A percentile compares a stretch with the other conserved stretches of the same genome.
Evolutionary conservation across 2,797 vertebrate genomes (phyloP).

Genomic region (Alfaro cultratus): DNA sequence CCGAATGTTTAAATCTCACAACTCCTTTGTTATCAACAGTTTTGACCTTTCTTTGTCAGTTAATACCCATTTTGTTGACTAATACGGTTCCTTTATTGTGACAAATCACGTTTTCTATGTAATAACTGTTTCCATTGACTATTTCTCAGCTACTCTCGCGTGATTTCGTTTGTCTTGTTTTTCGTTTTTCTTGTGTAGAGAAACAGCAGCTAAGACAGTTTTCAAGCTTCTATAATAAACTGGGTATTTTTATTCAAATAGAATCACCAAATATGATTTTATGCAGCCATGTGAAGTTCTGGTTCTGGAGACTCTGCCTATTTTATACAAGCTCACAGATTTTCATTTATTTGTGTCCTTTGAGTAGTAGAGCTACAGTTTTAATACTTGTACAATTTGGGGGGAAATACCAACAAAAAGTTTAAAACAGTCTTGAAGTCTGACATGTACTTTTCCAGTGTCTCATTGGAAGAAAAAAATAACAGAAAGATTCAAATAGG

Average conservation of each 20-base stretch:
- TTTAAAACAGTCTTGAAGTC: neutral
- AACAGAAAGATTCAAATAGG: neutral
- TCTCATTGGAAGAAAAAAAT: neutral
- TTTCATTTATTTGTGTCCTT: neutral
- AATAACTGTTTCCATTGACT: constrained; percentile 10
- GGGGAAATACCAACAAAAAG: neutral
- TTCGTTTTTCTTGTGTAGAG: neutral
- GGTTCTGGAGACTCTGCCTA: neutral
- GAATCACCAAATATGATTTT: neutral
- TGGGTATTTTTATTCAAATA: neutral
- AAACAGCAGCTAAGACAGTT: neutral
- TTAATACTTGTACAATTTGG: neutral
- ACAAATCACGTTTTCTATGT: constrained; percentile 2
- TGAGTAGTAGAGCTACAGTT: neutral
- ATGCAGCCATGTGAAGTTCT: neutral
- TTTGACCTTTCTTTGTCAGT: neutral
- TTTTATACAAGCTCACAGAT: neutral
- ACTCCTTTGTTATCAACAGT: neutral
- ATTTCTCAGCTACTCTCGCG: neutral
- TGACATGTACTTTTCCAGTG: neutral
- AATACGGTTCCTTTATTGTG: neutral
- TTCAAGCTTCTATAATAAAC: neutral
- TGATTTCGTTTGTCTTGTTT: neutral
- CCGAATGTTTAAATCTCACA: neutral
- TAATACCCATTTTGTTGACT: neutral